phyloP scores from a whole-genome alignment of 1,140 invertebrate genomes.

The Tyrophagus putrescentiae region DNA sequence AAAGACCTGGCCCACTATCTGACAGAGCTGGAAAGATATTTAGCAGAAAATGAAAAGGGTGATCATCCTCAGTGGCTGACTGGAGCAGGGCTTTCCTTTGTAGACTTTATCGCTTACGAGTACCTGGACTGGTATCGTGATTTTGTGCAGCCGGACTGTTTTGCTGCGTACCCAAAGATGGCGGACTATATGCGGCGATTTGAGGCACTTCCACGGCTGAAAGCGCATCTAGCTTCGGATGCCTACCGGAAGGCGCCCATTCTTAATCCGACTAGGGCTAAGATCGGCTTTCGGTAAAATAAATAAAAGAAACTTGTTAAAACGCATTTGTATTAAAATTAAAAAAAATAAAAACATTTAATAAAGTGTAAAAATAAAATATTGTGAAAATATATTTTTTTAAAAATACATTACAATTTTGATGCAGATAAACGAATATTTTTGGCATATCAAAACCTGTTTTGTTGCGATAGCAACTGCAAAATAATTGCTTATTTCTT shows the following conservation, averaged over 20 bases:
- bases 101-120: slow-evolving; percentile 41
- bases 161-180: slow-evolving; percentile 35
- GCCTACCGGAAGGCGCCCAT: slow-evolving; percentile 16
- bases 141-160: slow-evolving; percentile 31
- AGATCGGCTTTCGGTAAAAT: neutral
- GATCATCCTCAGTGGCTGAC: slow-evolving; percentile 31
- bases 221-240: slow-evolving; percentile 33
- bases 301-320: no score
- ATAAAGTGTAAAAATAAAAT: no score
- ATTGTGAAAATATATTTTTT: no score
- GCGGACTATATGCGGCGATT: slow-evolving; percentile 34
- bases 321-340: no score
- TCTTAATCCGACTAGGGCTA: neutral
- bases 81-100: slow-evolving; percentile 37
- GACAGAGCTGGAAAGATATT: slow-evolving; percentile 30
- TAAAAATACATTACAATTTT: no score
- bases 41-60: slow-evolving; percentile 30
- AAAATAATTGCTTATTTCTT: no score
- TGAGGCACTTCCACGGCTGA: slow-evolving; percentile 32
- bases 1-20: slow-evolving; percentile 30
- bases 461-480: no score
- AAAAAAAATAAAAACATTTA: no score
- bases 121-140: slow-evolving; percentile 34
- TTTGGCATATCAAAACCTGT: no score
- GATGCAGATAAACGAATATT: no score